phyloP scores from a whole-genome alignment of 2,888 invertebrate species.

The Neria commutata region DNA sequence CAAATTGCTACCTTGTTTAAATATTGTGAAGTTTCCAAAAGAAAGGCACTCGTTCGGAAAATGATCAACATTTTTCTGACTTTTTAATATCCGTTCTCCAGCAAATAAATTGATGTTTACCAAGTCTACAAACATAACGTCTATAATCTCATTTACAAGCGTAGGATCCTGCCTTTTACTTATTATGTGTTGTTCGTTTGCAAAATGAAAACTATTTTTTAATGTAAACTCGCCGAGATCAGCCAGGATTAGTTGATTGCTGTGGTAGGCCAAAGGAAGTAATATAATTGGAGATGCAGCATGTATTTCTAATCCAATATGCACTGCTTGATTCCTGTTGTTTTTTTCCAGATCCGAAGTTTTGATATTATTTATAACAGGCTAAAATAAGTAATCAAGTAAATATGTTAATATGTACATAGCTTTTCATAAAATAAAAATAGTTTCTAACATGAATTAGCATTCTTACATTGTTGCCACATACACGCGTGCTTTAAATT shows the following conservation, averaged over 20 bases:
- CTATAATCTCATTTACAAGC: conserved; percentile 62
- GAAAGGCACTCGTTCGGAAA: conserved; percentile 41
- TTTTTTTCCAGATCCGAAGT: conserved; percentile 43
- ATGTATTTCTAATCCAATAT: conserved; percentile 59
- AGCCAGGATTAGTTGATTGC: conserved; percentile 77
- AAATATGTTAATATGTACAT: not conserved
- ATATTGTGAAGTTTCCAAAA: conserved; percentile 54
- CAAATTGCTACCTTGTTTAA: conserved; percentile 68
- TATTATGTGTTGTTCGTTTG: conserved; percentile 62
- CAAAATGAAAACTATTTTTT: conserved; percentile 75
- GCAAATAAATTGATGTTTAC: conserved; percentile 74
- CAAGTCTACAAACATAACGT: conserved; percentile 71
- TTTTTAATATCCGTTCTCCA: conserved; percentile 60
- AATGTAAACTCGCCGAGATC: conserved; percentile 81
- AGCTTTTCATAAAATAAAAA: conserved; percentile 64
- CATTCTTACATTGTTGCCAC: too few species aligned
- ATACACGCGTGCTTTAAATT: too few species aligned
- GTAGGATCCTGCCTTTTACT: conserved; percentile 43
- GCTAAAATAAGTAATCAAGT: conserved; percentile 36
- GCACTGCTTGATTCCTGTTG: too few species aligned
- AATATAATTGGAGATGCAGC: conserved; percentile 78
- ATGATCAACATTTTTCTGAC: conserved; percentile 29
- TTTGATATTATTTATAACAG: conserved; percentile 58
- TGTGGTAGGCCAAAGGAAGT: conserved; percentile 82
- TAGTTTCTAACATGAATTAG: too few species aligned